Evolutionary conservation across 2,113 vertebrate genomes (phyloP).

Genomic region (Saccopteryx leptura): DNA sequence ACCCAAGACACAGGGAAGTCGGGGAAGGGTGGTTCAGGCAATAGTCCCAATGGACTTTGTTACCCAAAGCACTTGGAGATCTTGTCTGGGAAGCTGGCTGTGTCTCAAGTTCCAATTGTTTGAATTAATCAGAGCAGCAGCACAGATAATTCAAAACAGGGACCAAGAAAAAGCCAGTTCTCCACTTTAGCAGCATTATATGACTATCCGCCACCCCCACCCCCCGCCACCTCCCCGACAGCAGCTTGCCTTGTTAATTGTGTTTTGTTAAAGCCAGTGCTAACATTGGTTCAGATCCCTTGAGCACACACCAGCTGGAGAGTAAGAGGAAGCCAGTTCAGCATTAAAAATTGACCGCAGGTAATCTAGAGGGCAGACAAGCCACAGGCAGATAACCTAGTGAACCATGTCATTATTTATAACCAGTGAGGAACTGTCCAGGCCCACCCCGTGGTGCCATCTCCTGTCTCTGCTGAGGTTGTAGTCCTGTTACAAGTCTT

Average conservation of each 20-base stretch:
- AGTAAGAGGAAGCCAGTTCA: slow-evolving; percentile 78
- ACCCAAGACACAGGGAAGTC: not conserved
- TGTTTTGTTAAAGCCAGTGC: slow-evolving; percentile 79
- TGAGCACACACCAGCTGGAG: slow-evolving; percentile 78
- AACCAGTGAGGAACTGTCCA: not conserved
- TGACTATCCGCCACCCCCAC: not conserved
- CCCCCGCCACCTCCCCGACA: not conserved
- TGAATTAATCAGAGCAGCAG: slow-evolving; percentile 5
- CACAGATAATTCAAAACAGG: slow-evolving; percentile 19
- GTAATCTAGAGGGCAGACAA: slow-evolving; percentile 75
- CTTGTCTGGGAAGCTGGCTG: not conserved
- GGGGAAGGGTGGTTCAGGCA: not conserved
- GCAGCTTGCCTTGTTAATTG: slow-evolving; percentile 79
- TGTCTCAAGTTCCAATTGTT: slow-evolving; percentile 23
- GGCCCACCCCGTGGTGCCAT: not conserved
- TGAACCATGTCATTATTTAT: slow-evolving; percentile 38
- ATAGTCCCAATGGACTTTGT: not conserved
- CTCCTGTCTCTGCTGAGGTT: slow-evolving; percentile 35
- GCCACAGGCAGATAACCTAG: slow-evolving; percentile 70
- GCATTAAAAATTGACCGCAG: slow-evolving; percentile 79
- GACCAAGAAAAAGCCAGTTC: not conserved
- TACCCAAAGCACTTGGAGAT: not conserved
- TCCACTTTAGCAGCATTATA: not conserved
- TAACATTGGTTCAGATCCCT: slow-evolving; percentile 75
- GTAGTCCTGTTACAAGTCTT: slow-evolving; percentile 53